Evolutionary conservation across 2,888 invertebrate genomes (phyloP).

Genomic region (Nomada ruficornis): DNA sequence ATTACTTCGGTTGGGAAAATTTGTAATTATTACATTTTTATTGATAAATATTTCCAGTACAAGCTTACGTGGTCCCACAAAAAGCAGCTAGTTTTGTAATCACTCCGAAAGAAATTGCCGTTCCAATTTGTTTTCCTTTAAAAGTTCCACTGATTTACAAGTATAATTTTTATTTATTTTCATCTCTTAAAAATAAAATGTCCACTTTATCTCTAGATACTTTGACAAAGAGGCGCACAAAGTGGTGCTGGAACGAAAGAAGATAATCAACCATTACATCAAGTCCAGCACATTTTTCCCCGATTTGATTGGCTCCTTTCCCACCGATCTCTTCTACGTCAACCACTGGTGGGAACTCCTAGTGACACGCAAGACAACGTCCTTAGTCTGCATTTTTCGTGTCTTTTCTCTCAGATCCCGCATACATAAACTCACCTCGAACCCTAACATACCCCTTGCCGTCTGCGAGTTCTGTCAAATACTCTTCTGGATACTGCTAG

Average conservation of each 20-base stretch:
- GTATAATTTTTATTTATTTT: neutral
- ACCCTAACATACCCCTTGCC: conserved; percentile 66
- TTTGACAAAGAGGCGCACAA: conserved; percentile 72
- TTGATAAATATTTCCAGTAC: too few relatives aligned
- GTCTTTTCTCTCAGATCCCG: conserved; percentile 72
- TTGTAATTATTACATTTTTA: too few relatives aligned
- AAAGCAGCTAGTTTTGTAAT: neutral
- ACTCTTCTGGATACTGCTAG: conserved; percentile 72
- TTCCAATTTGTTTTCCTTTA: neutral
- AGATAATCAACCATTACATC: conserved; percentile 73
- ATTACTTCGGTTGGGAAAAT: too few relatives aligned
- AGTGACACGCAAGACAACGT: conserved; percentile 72
- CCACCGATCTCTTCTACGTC: conserved; percentile 79
- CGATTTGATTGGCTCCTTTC: conserved; percentile 78
- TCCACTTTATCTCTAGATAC: conserved; percentile 69
- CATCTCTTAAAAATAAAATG: neutral
- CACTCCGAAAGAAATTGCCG: neutral
- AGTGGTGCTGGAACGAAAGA: conserved; percentile 72
- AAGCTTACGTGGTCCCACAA: neutral
- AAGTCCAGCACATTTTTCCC: conserved; percentile 71
- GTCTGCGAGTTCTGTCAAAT: conserved; percentile 72
- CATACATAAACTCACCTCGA: conserved; percentile 65
- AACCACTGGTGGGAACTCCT: conserved; percentile 61
- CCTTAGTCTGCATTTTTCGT: conserved; percentile 75
- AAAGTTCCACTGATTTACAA: neutral